These are phyloP conservation scores for Paracyprichromis sp. DNA, from an alignment of 2,113 vertebrate genomes.

Conservation along the genomic window DNA sequence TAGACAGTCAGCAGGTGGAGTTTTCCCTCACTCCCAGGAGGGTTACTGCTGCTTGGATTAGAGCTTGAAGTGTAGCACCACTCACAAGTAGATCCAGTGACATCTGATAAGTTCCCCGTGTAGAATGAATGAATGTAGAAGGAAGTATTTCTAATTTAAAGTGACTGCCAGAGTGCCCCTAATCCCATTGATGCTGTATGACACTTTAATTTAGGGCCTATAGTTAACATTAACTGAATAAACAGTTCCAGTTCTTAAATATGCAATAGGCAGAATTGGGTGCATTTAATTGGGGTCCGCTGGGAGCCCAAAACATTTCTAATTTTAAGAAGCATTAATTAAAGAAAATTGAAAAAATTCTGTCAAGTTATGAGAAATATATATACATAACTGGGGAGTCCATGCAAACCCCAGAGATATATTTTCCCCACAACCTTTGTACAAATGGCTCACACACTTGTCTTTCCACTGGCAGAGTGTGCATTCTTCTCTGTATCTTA, in stretches of 20 bases:
- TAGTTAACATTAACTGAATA: background rate
- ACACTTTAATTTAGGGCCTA: background rate
- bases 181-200: background rate
- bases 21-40: background rate
- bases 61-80: background rate
- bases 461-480: background rate
- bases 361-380: background rate
- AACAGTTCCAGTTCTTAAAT: background rate
- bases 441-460: background rate
- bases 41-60: background rate
- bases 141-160: background rate
- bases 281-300: background rate
- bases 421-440: background rate
- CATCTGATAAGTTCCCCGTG: background rate
- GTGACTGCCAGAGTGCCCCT: background rate
- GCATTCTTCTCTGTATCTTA: background rate
- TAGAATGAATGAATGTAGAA: background rate
- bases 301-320: background rate
- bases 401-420: background rate
- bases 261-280: background rate
- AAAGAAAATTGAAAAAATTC: background rate
- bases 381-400: background rate
- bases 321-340: background rate
- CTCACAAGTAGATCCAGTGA: background rate
- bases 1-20: background rate